These are phyloP conservation scores for Caenorhabditis angaria DNA, from an alignment of 2,888 invertebrate species.

Conservation along the genomic window DNA sequence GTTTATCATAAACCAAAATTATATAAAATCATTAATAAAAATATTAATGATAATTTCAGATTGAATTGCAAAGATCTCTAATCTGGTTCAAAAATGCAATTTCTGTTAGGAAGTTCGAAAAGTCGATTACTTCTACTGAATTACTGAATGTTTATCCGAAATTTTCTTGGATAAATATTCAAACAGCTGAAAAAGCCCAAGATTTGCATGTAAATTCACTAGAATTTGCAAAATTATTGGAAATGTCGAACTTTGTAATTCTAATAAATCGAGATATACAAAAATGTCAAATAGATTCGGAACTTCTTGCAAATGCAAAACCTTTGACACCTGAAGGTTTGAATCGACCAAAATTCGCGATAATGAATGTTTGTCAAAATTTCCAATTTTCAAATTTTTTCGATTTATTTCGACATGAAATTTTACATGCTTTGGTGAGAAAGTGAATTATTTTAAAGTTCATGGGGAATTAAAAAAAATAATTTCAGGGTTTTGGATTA, in stretches of 20 bases:
- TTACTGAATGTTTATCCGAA: background rate
- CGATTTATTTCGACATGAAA: conserved; percentile 62
- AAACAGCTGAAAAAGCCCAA: background rate
- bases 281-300: conserved; percentile 13
- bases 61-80: conserved; percentile 20
- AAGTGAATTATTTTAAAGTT: background rate
- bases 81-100: conserved; percentile 30
- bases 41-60: conserved; percentile 11
- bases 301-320: conserved; percentile 21
- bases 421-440: conserved; percentile 54
- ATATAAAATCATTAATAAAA: background rate
- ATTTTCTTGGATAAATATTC: background rate
- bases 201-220: background rate
- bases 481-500: conserved; percentile 49
- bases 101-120: background rate
- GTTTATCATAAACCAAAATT: background rate
- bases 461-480: background rate
- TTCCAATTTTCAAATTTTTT: conserved; percentile 26
- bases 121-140: background rate
- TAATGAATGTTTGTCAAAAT: conserved; percentile 43
- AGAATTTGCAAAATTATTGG: background rate
- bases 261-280: background rate
- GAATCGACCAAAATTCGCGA: conserved; percentile 40
- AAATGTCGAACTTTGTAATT: background rate
- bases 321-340: background rate